Evolutionary conservation across 2,113 vertebrate genomes (phyloP), one percentile per base, ranked within the genome.

Genomic region (Hipposideros armiger): DNA sequence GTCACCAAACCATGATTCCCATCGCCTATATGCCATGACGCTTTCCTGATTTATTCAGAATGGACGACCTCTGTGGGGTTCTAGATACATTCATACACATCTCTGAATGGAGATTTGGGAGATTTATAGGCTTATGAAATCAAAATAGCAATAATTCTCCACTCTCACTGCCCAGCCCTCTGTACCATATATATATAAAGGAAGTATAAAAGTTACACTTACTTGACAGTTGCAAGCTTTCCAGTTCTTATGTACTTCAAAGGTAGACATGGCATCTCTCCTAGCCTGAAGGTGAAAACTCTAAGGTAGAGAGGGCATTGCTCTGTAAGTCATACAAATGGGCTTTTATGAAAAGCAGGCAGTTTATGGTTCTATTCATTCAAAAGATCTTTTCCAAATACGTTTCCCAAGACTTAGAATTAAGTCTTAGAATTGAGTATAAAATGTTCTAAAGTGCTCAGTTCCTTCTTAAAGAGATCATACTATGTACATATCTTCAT

Each of bases 331-430:
- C 87, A 84, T 92, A 70, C 94, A 72, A 58, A 72, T 56, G 19
- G 32, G 42, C 3, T 64, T 95, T 94, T 58, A 73, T 73, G 60
- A 74, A 82, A 80, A 94, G 30, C 15, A 62, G 92, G 24, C 6
- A 60, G 64, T 87, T 94, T 82, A 78, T 90, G 16, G 11, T 86
- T 87, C 36, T 50, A 50, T n/a, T 69, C 42, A 78, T 87, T 64
- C 40, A 67, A 69, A 70, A 45, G n/a, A 45, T 3, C 54, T 87
- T 87, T 78, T 67, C 56, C 77, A 91, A 58, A 80, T 80, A 50
- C 8, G 15, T 81, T 93, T 87, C 32, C 58, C 17, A 52, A 91
- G 36, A 42, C n/a, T 91, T 88, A 91, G n/a, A 72, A 77, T 90
- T 87, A 73, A 91, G 7, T 91, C 84, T 24, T 22, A 87, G 36